A percentile compares a stretch with the other conserved stretches of the same genome.
phyloP scores from a whole-genome alignment of 2,888 invertebrate genomes.

The Lepeophtheirus nordmannii region DNA sequence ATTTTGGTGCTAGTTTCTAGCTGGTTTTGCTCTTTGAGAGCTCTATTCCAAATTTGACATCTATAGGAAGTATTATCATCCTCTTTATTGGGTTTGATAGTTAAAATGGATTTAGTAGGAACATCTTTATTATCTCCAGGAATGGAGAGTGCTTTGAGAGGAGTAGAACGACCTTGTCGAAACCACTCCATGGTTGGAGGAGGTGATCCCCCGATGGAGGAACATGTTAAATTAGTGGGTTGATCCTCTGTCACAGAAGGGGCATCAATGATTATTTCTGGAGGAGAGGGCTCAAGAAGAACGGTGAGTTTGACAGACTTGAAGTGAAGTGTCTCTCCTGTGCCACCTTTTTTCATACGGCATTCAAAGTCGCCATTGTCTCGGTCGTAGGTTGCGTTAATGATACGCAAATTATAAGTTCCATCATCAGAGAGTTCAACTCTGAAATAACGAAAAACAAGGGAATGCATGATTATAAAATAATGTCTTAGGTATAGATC shows the following conservation, averaged over 20 bases:
- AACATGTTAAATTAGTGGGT: slow-evolving; percentile 36
- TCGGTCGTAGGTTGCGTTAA: slow-evolving; percentile 70
- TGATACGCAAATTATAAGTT: slow-evolving; percentile 71
- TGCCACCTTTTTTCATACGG: slow-evolving; percentile 51
- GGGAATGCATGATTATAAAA: too few species aligned
- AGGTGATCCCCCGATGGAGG: slow-evolving; percentile 73
- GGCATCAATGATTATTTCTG: slow-evolving; percentile 55
- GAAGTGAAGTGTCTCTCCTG: slow-evolving; percentile 65
- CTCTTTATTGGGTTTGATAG: slow-evolving; percentile 58
- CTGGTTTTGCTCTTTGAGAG: slow-evolving; percentile 62
- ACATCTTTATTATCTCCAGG: slow-evolving; percentile 55
- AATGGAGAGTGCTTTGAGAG: slow-evolving; percentile 16
- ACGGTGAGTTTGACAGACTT: slow-evolving; percentile 70
- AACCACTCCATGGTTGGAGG: slow-evolving; percentile 60
- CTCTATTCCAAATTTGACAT: slow-evolving; percentile 76
- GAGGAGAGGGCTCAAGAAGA: slow-evolving; percentile 64
- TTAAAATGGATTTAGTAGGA: slow-evolving; percentile 56
- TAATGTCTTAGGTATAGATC: background rate
- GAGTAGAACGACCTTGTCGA: background rate
- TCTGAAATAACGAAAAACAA: too few species aligned
- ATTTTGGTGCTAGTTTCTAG: slow-evolving; percentile 61
- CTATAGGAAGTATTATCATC: slow-evolving; percentile 68
- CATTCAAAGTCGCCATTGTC: slow-evolving; percentile 87
- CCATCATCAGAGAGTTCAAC: slow-evolving; percentile 46
- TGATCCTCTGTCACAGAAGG: slow-evolving; percentile 58